Evolutionary conservation across 2,888 invertebrate genomes (phyloP).

Genomic region (Acanthopleura granulata): DNA sequence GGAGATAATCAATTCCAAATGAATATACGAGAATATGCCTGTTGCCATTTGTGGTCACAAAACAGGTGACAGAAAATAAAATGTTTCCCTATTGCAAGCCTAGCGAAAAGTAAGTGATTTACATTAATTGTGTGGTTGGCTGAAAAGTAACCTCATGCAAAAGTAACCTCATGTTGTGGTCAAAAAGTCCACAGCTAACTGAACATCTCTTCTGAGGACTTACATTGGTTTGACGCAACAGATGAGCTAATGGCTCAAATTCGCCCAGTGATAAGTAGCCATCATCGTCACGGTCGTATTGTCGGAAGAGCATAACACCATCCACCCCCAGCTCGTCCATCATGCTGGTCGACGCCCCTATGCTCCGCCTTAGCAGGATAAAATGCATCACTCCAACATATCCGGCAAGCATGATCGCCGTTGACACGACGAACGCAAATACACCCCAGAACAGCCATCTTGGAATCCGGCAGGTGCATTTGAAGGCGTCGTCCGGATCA

Average conservation of each 20-base stretch:
- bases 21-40: too few relatives aligned
- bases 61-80: too few relatives aligned
- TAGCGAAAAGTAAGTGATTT: too few relatives aligned
- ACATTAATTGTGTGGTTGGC: too few relatives aligned
- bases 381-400: constrained; percentile 4
- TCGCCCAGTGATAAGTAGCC: constrained; percentile 55
- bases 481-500: background rate
- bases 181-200: too few relatives aligned
- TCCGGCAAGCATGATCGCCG: constrained; percentile 25
- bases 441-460: constrained; percentile 31
- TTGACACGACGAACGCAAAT: constrained; percentile 24
- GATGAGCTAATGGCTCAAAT: constrained; percentile 57
- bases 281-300: constrained; percentile 58
- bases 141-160: too few relatives aligned
- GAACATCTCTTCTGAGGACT: constrained; percentile 22
- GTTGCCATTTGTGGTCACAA: too few relatives aligned
- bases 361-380: background rate
- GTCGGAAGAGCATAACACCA: constrained; percentile 50
- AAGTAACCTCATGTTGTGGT: too few relatives aligned
- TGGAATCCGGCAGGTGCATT: constrained; percentile 24
- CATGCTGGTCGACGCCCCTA: constrained; percentile 29
- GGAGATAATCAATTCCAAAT: too few relatives aligned
- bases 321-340: constrained; percentile 42
- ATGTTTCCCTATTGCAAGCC: too few relatives aligned
- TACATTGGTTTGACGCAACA: constrained; percentile 48